Evolutionary conservation across 2,113 vertebrate genomes (phyloP).

Genomic region (Ploceus nigricollis): DNA sequence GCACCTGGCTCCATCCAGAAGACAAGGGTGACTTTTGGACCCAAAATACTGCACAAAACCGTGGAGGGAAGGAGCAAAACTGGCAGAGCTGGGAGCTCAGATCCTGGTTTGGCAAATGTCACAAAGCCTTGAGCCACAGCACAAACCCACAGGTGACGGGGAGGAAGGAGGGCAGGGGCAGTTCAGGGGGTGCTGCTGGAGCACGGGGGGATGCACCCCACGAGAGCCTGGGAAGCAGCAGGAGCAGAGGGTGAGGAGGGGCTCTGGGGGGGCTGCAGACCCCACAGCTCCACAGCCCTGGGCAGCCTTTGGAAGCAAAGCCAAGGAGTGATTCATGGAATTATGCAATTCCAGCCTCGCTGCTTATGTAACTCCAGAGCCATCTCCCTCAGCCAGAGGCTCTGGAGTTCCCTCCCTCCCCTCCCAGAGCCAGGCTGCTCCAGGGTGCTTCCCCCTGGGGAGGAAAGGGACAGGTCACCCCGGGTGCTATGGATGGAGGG

Average conservation of each 20-base stretch:
- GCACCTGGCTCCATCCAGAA: not conserved
- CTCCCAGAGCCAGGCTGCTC: not conserved
- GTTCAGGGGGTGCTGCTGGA: not conserved
- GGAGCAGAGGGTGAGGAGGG: fast-evolving
- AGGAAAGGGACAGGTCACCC: fast-evolving
- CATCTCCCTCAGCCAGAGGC: no score
- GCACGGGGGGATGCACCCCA: fast-evolving
- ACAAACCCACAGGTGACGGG: fast-evolving
- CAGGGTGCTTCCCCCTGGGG: fast-evolving
- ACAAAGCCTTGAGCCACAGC: not conserved
- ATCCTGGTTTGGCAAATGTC: not conserved
- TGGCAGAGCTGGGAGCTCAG: fast-evolving
- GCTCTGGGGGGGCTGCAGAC: fast-evolving
- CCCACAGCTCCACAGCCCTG: not conserved
- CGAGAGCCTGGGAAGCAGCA: not conserved
- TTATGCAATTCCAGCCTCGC: not conserved
- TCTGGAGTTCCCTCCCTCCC: not conserved
- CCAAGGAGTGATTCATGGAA: fast-evolving
- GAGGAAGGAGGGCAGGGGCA: not conserved
- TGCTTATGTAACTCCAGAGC: not conserved
- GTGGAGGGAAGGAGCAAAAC: not conserved
- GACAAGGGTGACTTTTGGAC: not conserved
- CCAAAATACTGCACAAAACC: not conserved
- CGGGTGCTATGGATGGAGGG: not conserved
- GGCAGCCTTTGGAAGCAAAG: not conserved